A percentile compares a stretch with the other conserved stretches of the same genome.
These are phyloP conservation scores for Eristalis tenax DNA, from an alignment of 2,888 invertebrate genomes.

Conservation along the genomic window DNA sequence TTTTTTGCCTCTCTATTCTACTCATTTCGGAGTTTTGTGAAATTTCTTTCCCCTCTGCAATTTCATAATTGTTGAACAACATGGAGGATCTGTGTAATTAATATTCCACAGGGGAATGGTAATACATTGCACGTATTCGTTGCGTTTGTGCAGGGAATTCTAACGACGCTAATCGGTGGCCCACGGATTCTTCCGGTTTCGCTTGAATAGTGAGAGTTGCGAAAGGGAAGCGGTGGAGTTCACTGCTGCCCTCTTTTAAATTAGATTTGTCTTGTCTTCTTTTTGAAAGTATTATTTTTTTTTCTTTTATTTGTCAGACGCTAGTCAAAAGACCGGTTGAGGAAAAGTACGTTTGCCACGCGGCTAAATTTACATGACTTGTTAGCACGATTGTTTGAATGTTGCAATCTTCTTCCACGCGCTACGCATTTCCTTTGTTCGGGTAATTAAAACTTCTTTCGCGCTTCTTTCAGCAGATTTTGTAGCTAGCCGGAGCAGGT, in stretches of 20 bases:
- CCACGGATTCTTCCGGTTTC: not conserved
- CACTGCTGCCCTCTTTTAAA: not conserved
- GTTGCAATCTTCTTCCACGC: not conserved
- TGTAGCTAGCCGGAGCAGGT: not conserved
- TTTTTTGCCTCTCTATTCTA: not conserved
- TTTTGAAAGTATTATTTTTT: not conserved
- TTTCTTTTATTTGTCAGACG: not conserved
- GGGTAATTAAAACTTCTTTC: not conserved
- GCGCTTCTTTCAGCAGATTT: not conserved
- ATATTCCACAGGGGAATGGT: not conserved
- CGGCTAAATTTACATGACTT: slow-evolving; percentile 32
- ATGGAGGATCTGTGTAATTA: not conserved
- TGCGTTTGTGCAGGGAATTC: not conserved
- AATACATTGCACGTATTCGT: not conserved
- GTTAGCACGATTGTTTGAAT: not conserved
- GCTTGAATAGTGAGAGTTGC: not conserved
- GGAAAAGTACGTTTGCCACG: slow-evolving; percentile 32
- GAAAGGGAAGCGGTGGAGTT: not conserved
- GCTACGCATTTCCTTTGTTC: not conserved
- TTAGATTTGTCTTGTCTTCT: not conserved
- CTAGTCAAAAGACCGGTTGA: slow-evolving; percentile 41
- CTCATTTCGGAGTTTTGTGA: slow-evolving; percentile 1
- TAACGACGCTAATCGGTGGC: not conserved
- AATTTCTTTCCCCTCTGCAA: slow-evolving; percentile 7
- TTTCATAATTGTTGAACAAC: slow-evolving; percentile 11